A percentile compares a stretch with the other conserved stretches of the same genome.
These are phyloP conservation scores for western clawed frog (Xenopus tropicalis) DNA, from an alignment of 2,113 vertebrate genomes.

Conservation along the genomic window DNA sequence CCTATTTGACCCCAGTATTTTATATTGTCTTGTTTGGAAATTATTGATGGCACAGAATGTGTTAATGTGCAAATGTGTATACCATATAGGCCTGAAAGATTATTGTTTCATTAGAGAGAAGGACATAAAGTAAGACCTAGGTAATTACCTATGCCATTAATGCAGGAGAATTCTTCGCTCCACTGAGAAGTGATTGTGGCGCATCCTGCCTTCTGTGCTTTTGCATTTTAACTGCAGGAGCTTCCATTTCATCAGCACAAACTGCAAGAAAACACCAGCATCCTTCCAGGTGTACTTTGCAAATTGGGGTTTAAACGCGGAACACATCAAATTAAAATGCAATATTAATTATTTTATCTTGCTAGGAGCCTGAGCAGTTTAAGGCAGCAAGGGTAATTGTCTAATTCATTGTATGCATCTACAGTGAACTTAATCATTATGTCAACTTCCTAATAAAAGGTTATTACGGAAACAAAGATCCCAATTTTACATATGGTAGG, in stretches of 20 bases:
- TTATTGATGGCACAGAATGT: conserved; percentile 66
- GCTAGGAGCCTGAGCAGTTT: conserved; percentile 83
- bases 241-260: conserved; percentile 88
- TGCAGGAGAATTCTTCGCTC: conserved; percentile 79
- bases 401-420: conserved; percentile 89
- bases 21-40: conserved; percentile 60
- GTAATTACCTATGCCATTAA: conserved; percentile 84
- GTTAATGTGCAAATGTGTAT: conserved; percentile 80
- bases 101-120: conserved; percentile 81
- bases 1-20: conserved; percentile 65
- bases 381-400: conserved; percentile 90
- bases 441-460: conserved; percentile 98
- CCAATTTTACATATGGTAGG: conserved; percentile 98
- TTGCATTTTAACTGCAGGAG: conserved; percentile 74
- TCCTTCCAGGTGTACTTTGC: conserved; percentile 90
- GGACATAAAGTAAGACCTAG: conserved; percentile 80
- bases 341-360: conserved; percentile 96
- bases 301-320: conserved; percentile 93
- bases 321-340: conserved; percentile 95
- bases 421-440: conserved; percentile 97
- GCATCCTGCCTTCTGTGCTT: conserved; percentile 73
- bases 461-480: conserved; percentile 99
- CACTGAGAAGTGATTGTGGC: conserved; percentile 74
- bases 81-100: conserved; percentile 74
- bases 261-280: conserved; percentile 76